phyloP scores from a whole-genome alignment of 2,113 vertebrate species.

The Xyliphius kryptos region DNA sequence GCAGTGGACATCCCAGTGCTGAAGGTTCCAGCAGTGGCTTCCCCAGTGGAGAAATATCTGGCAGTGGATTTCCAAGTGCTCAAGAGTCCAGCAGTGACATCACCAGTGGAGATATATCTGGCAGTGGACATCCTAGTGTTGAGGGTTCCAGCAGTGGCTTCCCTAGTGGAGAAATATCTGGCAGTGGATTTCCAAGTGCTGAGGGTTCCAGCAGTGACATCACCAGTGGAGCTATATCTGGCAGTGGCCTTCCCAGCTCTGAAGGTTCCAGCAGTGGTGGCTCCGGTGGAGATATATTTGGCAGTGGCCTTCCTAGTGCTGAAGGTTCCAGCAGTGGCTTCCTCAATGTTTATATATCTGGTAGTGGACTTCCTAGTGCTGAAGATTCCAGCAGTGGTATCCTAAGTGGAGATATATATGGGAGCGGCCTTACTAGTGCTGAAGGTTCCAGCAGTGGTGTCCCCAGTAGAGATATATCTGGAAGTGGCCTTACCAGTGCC shows the following conservation, averaged over 20 bases:
- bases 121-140: no score
- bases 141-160: background rate
- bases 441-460: constrained; percentile 34
- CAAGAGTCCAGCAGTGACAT: no score
- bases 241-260: constrained; percentile 20
- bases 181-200: constrained; percentile 8
- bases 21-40: no score
- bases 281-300: constrained; percentile 18
- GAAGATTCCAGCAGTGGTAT: constrained; percentile 48
- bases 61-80: no score
- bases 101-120: no score
- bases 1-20: constrained; percentile 1
- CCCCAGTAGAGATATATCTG: constrained; percentile 1
- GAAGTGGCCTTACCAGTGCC: constrained; percentile 1
- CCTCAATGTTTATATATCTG: constrained; percentile 53
- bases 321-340: no score
- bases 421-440: constrained; percentile 31
- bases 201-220: constrained; percentile 14
- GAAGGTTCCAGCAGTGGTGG: constrained; percentile 3
- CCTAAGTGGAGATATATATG: constrained; percentile 52
- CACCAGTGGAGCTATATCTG: constrained; percentile 25
- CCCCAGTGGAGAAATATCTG: no score
- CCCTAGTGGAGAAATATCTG: constrained; percentile 4
- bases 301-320: constrained; percentile 5
- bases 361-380: constrained; percentile 30